phyloP scores from a whole-genome alignment of 2,888 invertebrate species.

The Agonopterix arenella region DNA sequence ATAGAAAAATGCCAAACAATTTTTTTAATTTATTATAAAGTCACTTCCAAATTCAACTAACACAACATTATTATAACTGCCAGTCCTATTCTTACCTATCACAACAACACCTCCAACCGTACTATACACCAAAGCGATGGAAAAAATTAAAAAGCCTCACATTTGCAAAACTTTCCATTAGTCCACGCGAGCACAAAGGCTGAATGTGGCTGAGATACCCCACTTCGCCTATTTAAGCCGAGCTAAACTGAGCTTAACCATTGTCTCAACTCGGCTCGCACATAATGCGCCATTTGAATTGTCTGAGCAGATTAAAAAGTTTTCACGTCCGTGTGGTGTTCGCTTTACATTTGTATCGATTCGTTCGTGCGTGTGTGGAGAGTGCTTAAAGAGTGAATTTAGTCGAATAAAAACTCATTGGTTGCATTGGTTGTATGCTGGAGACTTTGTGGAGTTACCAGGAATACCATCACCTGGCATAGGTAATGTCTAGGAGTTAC shows the following conservation, averaged over 20 bases:
- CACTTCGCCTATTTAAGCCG: conserved; percentile 48
- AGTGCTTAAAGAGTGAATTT: background rate
- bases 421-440: background rate
- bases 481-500: too few relatives aligned
- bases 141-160: conserved; percentile 1
- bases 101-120: too few relatives aligned
- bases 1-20: too few relatives aligned
- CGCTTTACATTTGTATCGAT: background rate
- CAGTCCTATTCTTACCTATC: too few relatives aligned
- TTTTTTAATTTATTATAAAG: too few relatives aligned
- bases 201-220: conserved; percentile 42
- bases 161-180: conserved; percentile 11
- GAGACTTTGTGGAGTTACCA: too few relatives aligned
- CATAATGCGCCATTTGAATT: conserved; percentile 33
- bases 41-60: too few relatives aligned
- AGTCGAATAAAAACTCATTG: background rate
- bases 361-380: background rate
- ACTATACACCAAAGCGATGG: too few relatives aligned
- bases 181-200: conserved; percentile 1
- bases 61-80: too few relatives aligned
- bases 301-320: conserved; percentile 48
- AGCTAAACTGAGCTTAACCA: conserved; percentile 31
- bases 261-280: conserved; percentile 24
- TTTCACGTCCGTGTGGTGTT: conserved; percentile 18
- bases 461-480: too few relatives aligned